phyloP scores from a whole-genome alignment of 92 coral and sea anemone genomes.

The Pocillopora meandrina region DNA sequence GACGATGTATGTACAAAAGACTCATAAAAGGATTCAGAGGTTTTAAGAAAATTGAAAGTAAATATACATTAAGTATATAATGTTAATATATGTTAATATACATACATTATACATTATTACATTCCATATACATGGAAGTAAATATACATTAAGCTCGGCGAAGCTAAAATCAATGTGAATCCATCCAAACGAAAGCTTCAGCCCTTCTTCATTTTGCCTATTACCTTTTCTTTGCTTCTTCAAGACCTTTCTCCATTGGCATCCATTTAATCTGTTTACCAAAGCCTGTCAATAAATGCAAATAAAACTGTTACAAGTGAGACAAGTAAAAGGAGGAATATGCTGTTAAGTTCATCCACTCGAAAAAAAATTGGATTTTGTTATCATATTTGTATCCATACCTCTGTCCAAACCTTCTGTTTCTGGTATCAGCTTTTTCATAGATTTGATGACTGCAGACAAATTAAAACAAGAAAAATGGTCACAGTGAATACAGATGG shows the following conservation, averaged over 20 bases:
- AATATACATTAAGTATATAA: no score
- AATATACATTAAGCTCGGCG: no score
- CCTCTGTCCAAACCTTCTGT: slow-evolving; percentile 76
- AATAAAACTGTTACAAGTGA: background rate
- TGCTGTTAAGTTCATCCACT: no score
- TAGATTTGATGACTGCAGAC: slow-evolving; percentile 71
- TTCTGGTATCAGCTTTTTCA: slow-evolving; percentile 75
- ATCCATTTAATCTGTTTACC: slow-evolving; percentile 82
- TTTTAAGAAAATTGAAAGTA: no score
- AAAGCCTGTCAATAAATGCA: slow-evolving; percentile 59
- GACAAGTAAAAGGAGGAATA: no score
- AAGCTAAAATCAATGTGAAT: no score
- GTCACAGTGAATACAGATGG: background rate
- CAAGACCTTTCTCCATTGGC: slow-evolving; percentile 61
- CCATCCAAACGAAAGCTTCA: no score
- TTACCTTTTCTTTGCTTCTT: slow-evolving; percentile 63
- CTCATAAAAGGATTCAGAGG: background rate
- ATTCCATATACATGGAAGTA: no score
- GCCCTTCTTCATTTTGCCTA: background rate
- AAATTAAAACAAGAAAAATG: background rate
- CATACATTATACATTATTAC: no score
- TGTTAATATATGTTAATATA: no score
- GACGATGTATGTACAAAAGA: no score
- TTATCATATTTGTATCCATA: background rate
- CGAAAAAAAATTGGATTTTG: background rate